Evolutionary conservation across 2,888 invertebrate genomes (phyloP).

Genomic region (Drosophila flavopinicola): DNA sequence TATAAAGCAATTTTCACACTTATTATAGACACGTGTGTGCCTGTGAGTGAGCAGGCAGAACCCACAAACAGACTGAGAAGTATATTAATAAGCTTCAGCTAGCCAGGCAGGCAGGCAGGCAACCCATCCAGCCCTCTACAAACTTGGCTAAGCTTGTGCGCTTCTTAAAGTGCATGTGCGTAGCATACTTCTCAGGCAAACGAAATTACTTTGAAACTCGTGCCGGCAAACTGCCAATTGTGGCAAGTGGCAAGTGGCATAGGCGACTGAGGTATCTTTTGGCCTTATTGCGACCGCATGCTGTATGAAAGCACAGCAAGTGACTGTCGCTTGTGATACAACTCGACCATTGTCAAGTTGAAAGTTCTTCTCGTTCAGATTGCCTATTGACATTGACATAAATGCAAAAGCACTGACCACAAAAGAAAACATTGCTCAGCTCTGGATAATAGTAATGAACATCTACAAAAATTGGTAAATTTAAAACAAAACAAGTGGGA

Average conservation of each 20-base stretch:
- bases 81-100: conserved; percentile 31
- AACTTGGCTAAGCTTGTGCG: conserved; percentile 19
- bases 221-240: conserved; percentile 32
- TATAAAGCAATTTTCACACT: conserved; percentile 64
- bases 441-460: too few species aligned
- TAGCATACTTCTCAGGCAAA: conserved; percentile 37
- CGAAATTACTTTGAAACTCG: conserved; percentile 63
- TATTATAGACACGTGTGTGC: conserved; percentile 55
- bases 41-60: neutral
- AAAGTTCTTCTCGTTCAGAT: neutral
- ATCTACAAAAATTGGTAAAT: too few species aligned
- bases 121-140: neutral
- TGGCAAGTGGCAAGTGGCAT: conserved; percentile 14
- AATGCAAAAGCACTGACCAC: too few species aligned
- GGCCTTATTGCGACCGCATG: conserved; percentile 56
- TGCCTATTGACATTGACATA: too few species aligned
- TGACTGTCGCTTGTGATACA: conserved; percentile 29
- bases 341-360: conserved; percentile 6
- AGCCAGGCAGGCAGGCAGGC: conserved; percentile 11
- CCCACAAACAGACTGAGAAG: neutral
- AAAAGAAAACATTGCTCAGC: too few species aligned
- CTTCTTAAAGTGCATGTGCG: conserved; percentile 35
- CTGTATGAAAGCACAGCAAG: conserved; percentile 33
- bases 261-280: conserved; percentile 27
- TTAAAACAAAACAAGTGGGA: too few species aligned